Conservation (phyloP, 1,140 invertebrate genomes). For the Bilobella aurantiaca region DNA sequence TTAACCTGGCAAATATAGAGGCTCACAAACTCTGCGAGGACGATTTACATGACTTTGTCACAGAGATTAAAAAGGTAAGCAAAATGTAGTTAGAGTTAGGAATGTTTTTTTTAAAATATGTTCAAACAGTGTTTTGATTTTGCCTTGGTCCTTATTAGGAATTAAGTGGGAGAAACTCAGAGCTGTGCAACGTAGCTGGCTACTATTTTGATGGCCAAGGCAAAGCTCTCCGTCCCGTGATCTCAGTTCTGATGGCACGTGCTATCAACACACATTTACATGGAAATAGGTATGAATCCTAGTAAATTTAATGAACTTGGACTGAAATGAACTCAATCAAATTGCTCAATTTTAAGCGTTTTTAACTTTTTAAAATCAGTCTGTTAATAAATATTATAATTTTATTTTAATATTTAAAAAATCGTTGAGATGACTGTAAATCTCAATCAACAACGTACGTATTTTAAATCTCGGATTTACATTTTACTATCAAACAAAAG, state of each 20-base stretch:
- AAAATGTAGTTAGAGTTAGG: neutral
- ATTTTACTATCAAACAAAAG: too few species aligned
- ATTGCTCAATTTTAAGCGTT: too few species aligned
- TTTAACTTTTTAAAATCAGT: neutral
- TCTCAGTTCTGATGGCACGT: conserved; percentile 79
- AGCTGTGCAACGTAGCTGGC: conserved; percentile 73
- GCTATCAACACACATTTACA: conserved; percentile 81
- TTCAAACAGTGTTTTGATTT: conserved; percentile 10
- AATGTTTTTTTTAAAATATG: neutral
- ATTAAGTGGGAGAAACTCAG: conserved; percentile 60
- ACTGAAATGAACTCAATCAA: too few species aligned
- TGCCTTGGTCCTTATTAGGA: conserved; percentile 49
- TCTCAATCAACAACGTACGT: neutral
- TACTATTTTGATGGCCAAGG: conserved; percentile 97
- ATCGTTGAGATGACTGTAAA: neutral
- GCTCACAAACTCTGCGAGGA: conserved; percentile 73
- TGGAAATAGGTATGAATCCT: conserved; percentile 55
- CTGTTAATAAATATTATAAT: neutral
- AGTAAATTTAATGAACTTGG: too few species aligned
- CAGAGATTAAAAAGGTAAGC: conserved; percentile 67
- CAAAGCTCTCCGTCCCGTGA: conserved; percentile 86
- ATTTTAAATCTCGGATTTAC: neutral
- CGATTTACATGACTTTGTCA: conserved; percentile 69
- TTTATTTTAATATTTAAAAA: neutral
- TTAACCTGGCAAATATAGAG: conserved; percentile 43